Evolutionary conservation across 2,113 vertebrate genomes (phyloP).

Genomic region (Plectropomus leopardus): DNA sequence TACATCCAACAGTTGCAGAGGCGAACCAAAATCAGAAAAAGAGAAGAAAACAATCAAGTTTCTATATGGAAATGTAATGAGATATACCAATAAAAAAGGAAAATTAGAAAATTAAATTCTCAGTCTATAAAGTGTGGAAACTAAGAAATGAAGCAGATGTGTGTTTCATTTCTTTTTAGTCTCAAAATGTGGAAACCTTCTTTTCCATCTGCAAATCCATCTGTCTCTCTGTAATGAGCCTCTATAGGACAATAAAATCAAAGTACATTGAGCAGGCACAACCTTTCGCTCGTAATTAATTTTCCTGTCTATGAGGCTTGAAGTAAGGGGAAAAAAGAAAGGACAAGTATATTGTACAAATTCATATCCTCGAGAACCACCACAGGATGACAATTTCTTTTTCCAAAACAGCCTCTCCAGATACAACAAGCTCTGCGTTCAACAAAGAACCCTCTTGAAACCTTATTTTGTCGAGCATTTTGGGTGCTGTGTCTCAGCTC

Average conservation of each 20-base stretch:
- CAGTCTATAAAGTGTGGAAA: not conserved
- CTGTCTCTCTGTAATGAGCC: constrained; percentile 27
- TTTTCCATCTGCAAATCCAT: constrained; percentile 31
- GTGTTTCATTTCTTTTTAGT: not conserved
- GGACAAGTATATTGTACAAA: constrained; percentile 3
- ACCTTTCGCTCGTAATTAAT: constrained; percentile 52
- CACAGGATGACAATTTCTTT: constrained; percentile 10
- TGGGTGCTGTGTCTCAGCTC: constrained; percentile 25
- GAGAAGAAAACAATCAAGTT: no score
- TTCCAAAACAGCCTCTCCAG: constrained; percentile 41
- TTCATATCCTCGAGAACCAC: constrained; percentile 33
- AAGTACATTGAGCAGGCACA: constrained; percentile 27
- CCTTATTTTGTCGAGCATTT: constrained; percentile 29
- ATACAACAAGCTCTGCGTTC: constrained; percentile 11
- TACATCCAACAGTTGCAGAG: no score
- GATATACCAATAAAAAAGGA: not conserved
- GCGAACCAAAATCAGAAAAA: no score
- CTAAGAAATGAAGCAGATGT: not conserved
- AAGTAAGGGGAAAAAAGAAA: constrained; percentile 2
- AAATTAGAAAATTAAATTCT: not conserved
- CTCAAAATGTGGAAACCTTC: constrained; percentile 28
- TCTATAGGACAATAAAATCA: constrained; percentile 35
- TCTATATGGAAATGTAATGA: not conserved
- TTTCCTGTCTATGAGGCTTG: constrained; percentile 35
- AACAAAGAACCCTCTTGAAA: constrained; percentile 53